Conservation (phyloP, 2,888 invertebrate species). For the Melanostoma mellinum region DNA sequence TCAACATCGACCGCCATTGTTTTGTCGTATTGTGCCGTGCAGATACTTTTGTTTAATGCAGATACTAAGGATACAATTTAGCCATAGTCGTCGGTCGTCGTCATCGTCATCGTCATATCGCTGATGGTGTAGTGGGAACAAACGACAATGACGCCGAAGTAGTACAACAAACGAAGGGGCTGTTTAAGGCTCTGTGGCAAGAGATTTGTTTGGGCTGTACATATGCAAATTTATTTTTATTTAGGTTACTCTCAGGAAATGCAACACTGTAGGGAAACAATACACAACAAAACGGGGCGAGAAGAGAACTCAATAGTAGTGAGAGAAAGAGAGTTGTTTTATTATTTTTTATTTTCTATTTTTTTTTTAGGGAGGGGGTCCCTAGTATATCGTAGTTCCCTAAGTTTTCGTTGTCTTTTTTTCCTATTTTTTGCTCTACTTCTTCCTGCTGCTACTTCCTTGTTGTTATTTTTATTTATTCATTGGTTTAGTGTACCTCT, state of each 20-base stretch:
- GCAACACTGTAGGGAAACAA: conserved; percentile 66
- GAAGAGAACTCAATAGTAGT: neutral
- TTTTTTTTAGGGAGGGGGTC: neutral
- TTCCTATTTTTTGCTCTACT: conserved; percentile 44
- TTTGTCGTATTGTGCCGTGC: conserved; percentile 58
- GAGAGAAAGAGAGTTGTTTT: conserved; percentile 6
- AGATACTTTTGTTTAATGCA: conserved; percentile 65
- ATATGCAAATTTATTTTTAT: conserved; percentile 70
- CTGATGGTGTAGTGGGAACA: conserved; percentile 12
- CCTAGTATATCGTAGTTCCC: too few species aligned
- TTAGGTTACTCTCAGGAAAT: conserved; percentile 71
- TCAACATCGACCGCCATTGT: conserved; percentile 60
- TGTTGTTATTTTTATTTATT: conserved; percentile 70
- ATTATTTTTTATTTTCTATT: too few species aligned
- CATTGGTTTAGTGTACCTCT: conserved; percentile 60
- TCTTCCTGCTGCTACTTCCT: conserved; percentile 62
- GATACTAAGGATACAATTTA: conserved; percentile 68
- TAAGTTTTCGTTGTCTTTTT: too few species aligned
- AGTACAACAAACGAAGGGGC: conserved; percentile 57
- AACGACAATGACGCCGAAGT: conserved; percentile 41
- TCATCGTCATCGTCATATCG: neutral
- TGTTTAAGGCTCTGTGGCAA: conserved; percentile 56
- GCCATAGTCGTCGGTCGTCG: conserved; percentile 30
- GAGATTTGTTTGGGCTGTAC: conserved; percentile 61
- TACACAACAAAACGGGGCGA: conserved; percentile 41